Evolutionary conservation across 2,888 invertebrate genomes (phyloP).

Genomic region (Sphaeridia pumilis): DNA sequence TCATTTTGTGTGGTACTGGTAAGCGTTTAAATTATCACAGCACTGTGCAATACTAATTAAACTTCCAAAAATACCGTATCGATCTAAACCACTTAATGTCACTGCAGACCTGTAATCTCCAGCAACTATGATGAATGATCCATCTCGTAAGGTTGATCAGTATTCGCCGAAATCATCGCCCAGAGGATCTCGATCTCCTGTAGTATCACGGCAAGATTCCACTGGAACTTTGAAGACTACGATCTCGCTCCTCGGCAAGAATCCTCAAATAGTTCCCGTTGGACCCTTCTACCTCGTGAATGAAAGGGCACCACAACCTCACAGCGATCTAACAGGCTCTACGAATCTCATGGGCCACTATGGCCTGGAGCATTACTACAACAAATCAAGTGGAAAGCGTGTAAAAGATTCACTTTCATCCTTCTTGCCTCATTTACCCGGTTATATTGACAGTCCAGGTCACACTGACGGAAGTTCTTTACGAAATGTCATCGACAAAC

Average conservation of each 20-base stretch:
- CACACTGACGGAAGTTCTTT: constrained; percentile 57
- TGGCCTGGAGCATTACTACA: constrained; percentile 92
- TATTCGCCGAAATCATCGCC: constrained; percentile 93
- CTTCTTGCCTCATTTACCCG: constrained; percentile 87
- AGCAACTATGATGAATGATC: constrained; percentile 57
- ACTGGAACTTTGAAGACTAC: constrained; percentile 96
- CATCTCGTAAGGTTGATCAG: constrained; percentile 83
- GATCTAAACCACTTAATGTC: no score
- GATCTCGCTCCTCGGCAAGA: constrained; percentile 82
- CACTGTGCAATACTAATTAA: no score
- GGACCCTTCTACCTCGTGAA: constrained; percentile 98
- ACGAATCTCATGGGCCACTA: constrained; percentile 94
- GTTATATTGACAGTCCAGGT: constrained; percentile 87
- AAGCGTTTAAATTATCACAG: no score
- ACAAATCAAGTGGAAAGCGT: constrained; percentile 94
- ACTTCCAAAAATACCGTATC: no score
- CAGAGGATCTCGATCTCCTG: constrained; percentile 79
- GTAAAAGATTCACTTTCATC: constrained; percentile 88
- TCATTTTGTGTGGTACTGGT: no score
- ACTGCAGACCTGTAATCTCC: no score
- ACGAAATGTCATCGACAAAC: constrained; percentile 87
- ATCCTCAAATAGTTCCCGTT: constrained; percentile 91
- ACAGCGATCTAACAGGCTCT: constrained; percentile 87
- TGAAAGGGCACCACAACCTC: constrained; percentile 69
- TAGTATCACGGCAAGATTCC: constrained; percentile 85